A percentile compares a stretch with the other conserved stretches of the same genome.
Conservation (phyloP, 2,888 invertebrate genomes). For the Tinea pellionella region DNA sequence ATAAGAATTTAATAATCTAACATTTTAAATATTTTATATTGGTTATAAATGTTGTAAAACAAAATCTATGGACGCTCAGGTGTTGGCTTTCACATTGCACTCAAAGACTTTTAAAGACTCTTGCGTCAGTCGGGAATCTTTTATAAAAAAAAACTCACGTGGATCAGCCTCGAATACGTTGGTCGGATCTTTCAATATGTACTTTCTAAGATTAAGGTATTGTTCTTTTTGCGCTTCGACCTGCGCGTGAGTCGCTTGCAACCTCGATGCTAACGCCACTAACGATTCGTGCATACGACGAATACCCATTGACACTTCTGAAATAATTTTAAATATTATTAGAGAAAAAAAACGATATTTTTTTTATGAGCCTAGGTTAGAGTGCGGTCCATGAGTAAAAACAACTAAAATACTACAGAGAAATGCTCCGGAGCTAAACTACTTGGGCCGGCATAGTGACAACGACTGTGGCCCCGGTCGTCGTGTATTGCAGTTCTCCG, state of each 20-base stretch:
- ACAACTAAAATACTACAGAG: not conserved
- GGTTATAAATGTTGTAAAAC: no score
- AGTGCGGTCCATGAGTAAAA: not conserved
- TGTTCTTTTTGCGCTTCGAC: constrained; percentile 88
- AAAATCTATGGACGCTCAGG: no score
- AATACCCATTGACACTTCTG: constrained; percentile 83
- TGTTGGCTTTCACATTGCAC: no score
- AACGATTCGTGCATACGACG: constrained; percentile 87
- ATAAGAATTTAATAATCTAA: no score
- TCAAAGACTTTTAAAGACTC: not conserved
- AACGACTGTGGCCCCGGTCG: no score
- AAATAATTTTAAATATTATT: not conserved
- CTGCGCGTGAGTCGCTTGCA: constrained; percentile 80
- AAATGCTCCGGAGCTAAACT: no score
- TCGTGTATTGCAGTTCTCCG: no score
- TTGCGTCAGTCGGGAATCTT: no score
- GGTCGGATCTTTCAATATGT: constrained; percentile 79
- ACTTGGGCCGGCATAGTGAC: no score
- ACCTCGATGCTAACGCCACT: constrained; percentile 86
- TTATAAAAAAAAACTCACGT: not conserved
- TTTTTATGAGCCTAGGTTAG: not conserved
- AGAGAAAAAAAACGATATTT: not conserved
- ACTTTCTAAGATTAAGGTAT: constrained; percentile 83
- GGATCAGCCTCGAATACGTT: constrained; percentile 72
- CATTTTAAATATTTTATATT: no score